phyloP scores from a whole-genome alignment of 2,113 vertebrate species.

The Peromyscus maniculatus region DNA sequence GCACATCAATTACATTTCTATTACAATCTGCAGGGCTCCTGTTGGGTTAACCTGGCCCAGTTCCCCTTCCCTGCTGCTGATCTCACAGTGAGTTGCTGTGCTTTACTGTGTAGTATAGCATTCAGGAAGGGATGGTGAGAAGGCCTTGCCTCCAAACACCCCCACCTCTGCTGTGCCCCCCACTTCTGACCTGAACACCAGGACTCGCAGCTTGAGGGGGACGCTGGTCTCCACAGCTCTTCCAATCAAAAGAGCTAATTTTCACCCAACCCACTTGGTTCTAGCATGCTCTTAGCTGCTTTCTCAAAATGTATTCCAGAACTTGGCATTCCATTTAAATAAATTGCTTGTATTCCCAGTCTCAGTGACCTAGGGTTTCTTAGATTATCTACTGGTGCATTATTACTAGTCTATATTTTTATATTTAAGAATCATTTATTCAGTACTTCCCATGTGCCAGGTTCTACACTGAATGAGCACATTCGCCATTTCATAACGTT shows the following conservation, averaged over 20 bases:
- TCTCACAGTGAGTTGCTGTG: background rate
- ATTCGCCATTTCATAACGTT: background rate
- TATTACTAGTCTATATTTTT: background rate
- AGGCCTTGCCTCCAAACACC: slow-evolving; percentile 58
- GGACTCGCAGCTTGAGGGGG: background rate
- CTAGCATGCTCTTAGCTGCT: background rate
- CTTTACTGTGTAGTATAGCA: background rate
- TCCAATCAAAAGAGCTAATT: background rate
- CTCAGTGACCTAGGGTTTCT: background rate
- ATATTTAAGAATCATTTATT: slow-evolving; percentile 24
- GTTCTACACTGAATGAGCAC: background rate
- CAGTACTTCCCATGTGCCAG: background rate
- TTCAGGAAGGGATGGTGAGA: slow-evolving; percentile 63
- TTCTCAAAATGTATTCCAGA: background rate
- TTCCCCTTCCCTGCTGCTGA: background rate
- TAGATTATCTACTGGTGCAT: background rate
- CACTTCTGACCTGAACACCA: background rate
- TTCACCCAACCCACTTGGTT: background rate
- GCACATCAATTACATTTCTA: background rate
- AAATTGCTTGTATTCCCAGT: background rate
- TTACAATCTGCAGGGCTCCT: background rate
- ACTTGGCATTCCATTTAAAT: background rate
- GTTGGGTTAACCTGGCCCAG: background rate
- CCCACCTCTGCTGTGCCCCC: background rate
- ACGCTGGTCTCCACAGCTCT: background rate